Conservation (phyloP, 2,888 invertebrate species). For the Drosophila longiperda region DNA sequence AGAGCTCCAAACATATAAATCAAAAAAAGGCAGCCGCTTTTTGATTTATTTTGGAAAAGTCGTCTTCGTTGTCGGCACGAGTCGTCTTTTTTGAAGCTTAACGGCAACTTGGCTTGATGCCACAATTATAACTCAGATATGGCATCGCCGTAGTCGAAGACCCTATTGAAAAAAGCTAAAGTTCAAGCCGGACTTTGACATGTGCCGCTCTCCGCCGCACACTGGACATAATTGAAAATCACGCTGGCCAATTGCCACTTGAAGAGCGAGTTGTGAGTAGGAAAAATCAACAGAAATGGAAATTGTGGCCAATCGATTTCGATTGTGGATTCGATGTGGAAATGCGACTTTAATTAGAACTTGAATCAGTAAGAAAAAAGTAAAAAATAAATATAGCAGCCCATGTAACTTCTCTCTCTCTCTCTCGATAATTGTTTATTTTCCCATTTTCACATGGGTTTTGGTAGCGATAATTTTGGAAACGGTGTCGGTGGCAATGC, state of each 20-base stretch:
- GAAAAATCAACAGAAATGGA: constrained; percentile 77
- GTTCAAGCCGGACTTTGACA: constrained; percentile 51
- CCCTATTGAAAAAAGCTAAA: constrained; percentile 22
- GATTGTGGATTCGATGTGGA: constrained; percentile 12
- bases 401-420: constrained; percentile 52
- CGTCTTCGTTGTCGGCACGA: constrained; percentile 55
- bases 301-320: constrained; percentile 78
- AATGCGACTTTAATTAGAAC: constrained; percentile 73
- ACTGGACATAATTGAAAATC: constrained; percentile 72
- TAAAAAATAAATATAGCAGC: constrained; percentile 27
- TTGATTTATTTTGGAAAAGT: constrained; percentile 53
- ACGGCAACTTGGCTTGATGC: constrained; percentile 69
- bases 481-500: constrained; percentile 32
- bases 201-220: constrained; percentile 60
- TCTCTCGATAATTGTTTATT: constrained; percentile 74
- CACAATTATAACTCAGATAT: constrained; percentile 58
- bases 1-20: constrained; percentile 15
- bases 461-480: constrained; percentile 65
- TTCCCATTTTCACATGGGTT: constrained; percentile 67
- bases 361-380: constrained; percentile 29
- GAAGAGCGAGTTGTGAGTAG: constrained; percentile 13
- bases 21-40: constrained; percentile 9
- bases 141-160: constrained; percentile 5
- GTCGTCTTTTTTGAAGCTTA: constrained; percentile 45
- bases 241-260: constrained; percentile 76